Conservation (phyloP, 2,888 invertebrate species). For the Aleiodes alternator region DNA sequence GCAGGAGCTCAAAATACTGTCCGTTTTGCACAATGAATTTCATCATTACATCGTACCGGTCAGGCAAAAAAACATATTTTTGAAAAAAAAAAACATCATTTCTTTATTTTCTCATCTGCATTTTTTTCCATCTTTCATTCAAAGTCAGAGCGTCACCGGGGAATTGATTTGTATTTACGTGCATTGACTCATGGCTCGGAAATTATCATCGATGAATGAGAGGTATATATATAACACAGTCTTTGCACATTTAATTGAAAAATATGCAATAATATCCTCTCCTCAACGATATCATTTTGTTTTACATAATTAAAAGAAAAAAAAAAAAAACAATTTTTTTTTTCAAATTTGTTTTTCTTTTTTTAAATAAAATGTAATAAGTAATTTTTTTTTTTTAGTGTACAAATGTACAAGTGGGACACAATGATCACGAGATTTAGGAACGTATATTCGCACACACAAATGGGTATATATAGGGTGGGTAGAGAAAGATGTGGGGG, state of each 20-base stretch:
- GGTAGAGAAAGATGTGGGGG: too few species aligned
- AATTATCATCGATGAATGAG: constrained; percentile 38
- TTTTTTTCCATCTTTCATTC: constrained; percentile 1
- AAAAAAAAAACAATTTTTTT: constrained; percentile 1
- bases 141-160: constrained; percentile 25
- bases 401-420: constrained; percentile 55
- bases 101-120: constrained; percentile 26
- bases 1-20: constrained; percentile 27
- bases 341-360: not conserved
- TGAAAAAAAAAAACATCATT: constrained; percentile 2
- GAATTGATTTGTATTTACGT: constrained; percentile 20
- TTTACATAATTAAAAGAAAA: constrained; percentile 8
- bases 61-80: not conserved
- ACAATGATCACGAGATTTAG: constrained; percentile 50
- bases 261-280: not conserved
- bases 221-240: constrained; percentile 7
- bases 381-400: constrained; percentile 42
- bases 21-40: constrained; percentile 7
- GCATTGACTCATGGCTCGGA: constrained; percentile 51
- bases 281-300: constrained; percentile 11
- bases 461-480: not conserved
- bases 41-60: constrained; percentile 40
- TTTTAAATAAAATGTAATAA: constrained; percentile 46
- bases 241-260: not conserved
- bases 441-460: constrained; percentile 46